Evolutionary conservation across 2,797 vertebrate genomes (phyloP).

Genomic region (Notoglanidium macrostoma): DNA sequence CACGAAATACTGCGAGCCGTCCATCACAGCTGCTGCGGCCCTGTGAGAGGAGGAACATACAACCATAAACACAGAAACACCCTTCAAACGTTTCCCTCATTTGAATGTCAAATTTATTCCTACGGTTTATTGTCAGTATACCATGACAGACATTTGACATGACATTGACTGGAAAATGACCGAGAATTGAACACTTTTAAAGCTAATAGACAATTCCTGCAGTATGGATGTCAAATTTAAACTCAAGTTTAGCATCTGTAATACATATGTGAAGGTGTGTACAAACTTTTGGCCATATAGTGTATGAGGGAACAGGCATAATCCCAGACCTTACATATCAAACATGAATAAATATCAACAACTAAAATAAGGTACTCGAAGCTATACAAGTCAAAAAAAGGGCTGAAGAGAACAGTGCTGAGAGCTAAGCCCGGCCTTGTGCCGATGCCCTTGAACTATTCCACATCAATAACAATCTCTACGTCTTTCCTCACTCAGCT

Average conservation of each 20-base stretch:
- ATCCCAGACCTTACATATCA: not conserved
- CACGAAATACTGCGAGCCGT: conserved; percentile 86
- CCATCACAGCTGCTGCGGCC: conserved; percentile 76
- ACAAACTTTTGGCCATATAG: not conserved
- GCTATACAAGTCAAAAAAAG: not conserved
- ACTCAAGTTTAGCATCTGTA: not conserved
- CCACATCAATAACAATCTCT: conserved; percentile 35
- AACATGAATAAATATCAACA: not conserved
- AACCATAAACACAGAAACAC: not conserved
- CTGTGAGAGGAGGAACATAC: conserved; percentile 58
- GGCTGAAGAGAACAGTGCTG: not conserved
- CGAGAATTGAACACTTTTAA: not conserved
- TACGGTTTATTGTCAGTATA: too few species aligned
- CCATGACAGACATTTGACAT: not conserved
- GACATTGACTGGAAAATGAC: not conserved
- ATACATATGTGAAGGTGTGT: not conserved
- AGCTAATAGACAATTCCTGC: not conserved
- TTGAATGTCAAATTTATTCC: not conserved
- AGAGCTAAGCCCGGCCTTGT: not conserved
- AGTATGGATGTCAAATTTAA: not conserved
- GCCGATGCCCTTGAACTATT: not conserved
- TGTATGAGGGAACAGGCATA: not conserved
- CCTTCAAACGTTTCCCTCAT: not conserved
- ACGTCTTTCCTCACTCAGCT: conserved; percentile 28
- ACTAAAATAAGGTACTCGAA: not conserved